Conservation (phyloP, 1,140 invertebrate species). For the Diprion similis region DNA sequence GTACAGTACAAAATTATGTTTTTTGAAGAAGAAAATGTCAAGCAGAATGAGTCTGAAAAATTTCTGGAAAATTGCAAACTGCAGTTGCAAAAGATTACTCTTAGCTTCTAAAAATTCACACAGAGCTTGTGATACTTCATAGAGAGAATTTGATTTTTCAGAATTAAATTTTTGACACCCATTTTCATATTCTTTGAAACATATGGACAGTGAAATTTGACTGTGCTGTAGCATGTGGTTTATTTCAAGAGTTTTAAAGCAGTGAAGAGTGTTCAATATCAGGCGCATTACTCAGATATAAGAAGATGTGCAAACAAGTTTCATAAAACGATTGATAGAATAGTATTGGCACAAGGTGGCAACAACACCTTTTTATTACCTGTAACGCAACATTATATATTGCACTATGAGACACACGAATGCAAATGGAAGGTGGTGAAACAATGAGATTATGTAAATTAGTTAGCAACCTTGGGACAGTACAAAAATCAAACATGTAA, state of each 20-base stretch:
- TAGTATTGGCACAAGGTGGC: not conserved
- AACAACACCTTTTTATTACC: not conserved
- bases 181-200: not conserved
- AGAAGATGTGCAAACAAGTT: too few relatives aligned
- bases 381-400: not conserved
- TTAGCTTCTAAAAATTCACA: conserved; percentile 9
- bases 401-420: not conserved
- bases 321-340: too few relatives aligned
- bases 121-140: not conserved
- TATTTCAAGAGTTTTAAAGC: too few relatives aligned
- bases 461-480: too few relatives aligned
- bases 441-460: not conserved
- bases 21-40: not conserved
- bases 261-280: too few relatives aligned
- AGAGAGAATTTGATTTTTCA: too few relatives aligned
- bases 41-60: not conserved
- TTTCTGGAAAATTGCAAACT: not conserved
- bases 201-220: too few relatives aligned
- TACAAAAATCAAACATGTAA: conserved; percentile 35
- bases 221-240: too few relatives aligned
- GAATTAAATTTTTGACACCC: not conserved
- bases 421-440: not conserved
- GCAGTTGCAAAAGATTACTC: not conserved
- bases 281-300: too few relatives aligned
- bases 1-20: conserved; percentile 18